phyloP scores from a whole-genome alignment of 92 coral and sea anemone species.

The Parazoanthus atlanticus region DNA sequence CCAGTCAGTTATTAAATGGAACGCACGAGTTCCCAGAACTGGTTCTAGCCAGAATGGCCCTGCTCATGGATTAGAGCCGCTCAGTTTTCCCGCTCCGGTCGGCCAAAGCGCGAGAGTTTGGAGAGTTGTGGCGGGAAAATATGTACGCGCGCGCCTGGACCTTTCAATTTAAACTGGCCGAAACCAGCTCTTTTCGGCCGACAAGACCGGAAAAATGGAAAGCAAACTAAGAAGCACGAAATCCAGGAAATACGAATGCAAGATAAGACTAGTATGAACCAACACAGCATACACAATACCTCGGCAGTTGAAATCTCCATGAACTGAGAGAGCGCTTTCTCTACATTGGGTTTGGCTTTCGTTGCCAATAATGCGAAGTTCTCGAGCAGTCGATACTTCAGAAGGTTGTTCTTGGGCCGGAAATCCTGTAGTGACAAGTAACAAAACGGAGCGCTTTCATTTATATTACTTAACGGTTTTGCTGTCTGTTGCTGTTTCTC shows the following conservation, averaged over 20 bases:
- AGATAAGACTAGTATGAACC: neutral
- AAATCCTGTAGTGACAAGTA: slow-evolving; percentile 64
- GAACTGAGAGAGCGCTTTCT: slow-evolving; percentile 88
- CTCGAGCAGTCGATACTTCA: slow-evolving; percentile 91
- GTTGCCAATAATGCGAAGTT: slow-evolving; percentile 89
- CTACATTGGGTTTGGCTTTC: slow-evolving; percentile 89
- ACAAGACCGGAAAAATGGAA: too few relatives aligned
- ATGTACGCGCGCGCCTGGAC: too few relatives aligned
- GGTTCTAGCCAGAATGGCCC: too few relatives aligned
- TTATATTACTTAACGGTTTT: neutral
- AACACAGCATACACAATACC: slow-evolving; percentile 52
- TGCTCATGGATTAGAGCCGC: too few relatives aligned
- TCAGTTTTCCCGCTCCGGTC: too few relatives aligned
- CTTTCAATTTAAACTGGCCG: too few relatives aligned
- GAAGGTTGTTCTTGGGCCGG: slow-evolving; percentile 76
- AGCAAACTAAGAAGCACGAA: neutral
- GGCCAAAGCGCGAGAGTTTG: too few relatives aligned
- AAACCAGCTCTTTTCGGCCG: too few relatives aligned
- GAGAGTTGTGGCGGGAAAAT: too few relatives aligned
- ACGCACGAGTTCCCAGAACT: too few relatives aligned
- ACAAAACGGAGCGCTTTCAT: neutral
- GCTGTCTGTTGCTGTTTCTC: neutral
- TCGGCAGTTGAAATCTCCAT: slow-evolving; percentile 97
- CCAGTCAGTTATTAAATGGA: too few relatives aligned
- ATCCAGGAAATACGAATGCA: neutral